Evolutionary conservation across 2,888 invertebrate genomes (phyloP), one percentile per base, ranked within the genome.

Genomic region (Drosophila anomalipes): DNA sequence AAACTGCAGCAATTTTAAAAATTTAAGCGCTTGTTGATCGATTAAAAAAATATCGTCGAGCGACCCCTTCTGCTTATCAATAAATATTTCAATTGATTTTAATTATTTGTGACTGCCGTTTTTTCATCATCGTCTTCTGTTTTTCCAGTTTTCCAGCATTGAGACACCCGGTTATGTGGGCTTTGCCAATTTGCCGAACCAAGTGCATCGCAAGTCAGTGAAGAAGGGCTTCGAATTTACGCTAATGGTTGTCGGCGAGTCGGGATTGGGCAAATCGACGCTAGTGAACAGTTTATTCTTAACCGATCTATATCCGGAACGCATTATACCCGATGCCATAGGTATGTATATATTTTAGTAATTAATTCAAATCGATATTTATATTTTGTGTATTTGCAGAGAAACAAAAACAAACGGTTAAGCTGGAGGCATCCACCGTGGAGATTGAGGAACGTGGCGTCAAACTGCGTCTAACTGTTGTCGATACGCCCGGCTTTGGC

Each of bases 161-260:
- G 97, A 97, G 93, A 97, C 97, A 0, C 97, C 97, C 37, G 97
- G 97, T 30, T 99, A 98, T 94, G 96, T 94, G 80, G 94, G 94
- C 39, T 94, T 94, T 67, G 99, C 98, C 60, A 99, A 99, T 94
- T 94, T 99, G 47, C 99, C 99, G 2, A 98, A 99, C 94, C 99
- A 99, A 94, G 98, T 99, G 33, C 98, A 99, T 93, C 95, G 99
- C 77, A 99, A 99, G 94, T 98, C 98, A 0, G 99, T 99, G 63
- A 99, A 99, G 94, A 99, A 98, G 92, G 99, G 99, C 30, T 99
- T 99, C 92, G 99, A 99, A 94, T 99, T 99, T 93, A 99, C 99
- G 0, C 94, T 99, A 16, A 99, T 99, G 99, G 98, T 99, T 65
- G 98, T 98, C 12, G 98, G 98, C 44, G 97, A 97, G 91, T 96